Base-by-base conservation (phyloP, 2,797 vertebrate species). In the Xiphophorus birchmanni region DNA sequence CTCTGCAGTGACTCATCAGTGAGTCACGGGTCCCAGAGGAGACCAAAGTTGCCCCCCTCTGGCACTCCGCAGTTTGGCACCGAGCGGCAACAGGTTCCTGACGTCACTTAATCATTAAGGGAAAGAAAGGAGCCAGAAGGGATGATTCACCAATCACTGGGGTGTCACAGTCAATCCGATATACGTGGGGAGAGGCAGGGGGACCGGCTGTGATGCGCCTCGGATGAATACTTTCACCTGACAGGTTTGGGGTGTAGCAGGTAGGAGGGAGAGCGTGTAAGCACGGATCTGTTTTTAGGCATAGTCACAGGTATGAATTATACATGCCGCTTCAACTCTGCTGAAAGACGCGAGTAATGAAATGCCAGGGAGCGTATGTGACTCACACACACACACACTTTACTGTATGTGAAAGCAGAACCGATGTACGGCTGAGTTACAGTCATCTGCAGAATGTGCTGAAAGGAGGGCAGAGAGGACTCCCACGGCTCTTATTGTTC, bases 1-100 rank as follows among this genome's bases (percentile, higher is more conserved):
- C 60, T 80, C 76, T 73, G 71, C 47, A 0, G 56, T 95, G 94
- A 95, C 80, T 94, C 91, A 94, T 74, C 82, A 73, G 74, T 94
- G 92, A 93, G 82, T 94, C 93, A 94, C 75, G 77, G 76, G 75
- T 60, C 78, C 60, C 50, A 78, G 50, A 79, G 71, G 40, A 71
- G 80, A 79, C 77, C 0, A 1, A 65, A 85, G 84, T 91, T 92
- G 84, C 60, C 75, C 76, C 60, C 26, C 54, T 56, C 54, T 67
- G 76, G 63, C 82, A 78, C 44, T 77, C 72, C 47, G 44, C 32
- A n/a, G 74, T 35, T 76, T 35, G 63, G 74, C 72, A 45, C 26
- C 21, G 67, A 18, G 80, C 35, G 37, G 78, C 56, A 3, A 74
- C 56, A 83, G 79, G 82, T 86, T 44, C 4, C 63, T 86, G 90